Evolutionary conservation across 1,140 invertebrate genomes (phyloP), one percentile per base, ranked within the genome.

Genomic region (Portunus trituberculatus): DNA sequence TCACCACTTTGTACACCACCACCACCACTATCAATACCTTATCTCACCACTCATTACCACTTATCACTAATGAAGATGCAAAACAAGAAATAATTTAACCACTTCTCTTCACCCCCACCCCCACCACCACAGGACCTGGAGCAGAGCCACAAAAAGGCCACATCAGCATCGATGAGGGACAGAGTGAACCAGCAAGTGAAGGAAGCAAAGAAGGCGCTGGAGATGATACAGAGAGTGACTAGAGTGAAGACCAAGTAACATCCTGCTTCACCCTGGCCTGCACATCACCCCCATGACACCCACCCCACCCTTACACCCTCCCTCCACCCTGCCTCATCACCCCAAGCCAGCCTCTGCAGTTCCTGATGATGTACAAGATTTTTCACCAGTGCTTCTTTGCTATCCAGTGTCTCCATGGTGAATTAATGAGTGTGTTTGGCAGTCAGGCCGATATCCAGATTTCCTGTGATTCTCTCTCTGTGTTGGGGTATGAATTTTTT

Each of bases 171-270:
- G 12, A 98, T 98, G 31, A 98, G 98, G 96, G 98, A 99, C 97
- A 97, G 98, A 52, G 97, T 99, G 4, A 97, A 98, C 96, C 97
- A 98, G 96, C 98, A 98, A 87, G 98, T 98, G 83, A 97, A 97
- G 76, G 98, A 98, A 93, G 98, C 98, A 82, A 97, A 97, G 97
- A 97, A 97, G 28, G 97, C 97, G 76, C 96, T 98, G 0, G 95
- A 97, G 31, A 96, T 96, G 6, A 97, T 98, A 32, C 90, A 90
- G 93, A 94, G 91, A 52, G 59, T 91, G 31, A 94, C 88, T 14
- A 7, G 76, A 1, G 39, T 83, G 14, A 82, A 91, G 88, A 8
- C 82, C 45, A 76, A 91, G 46, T 91, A 67, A 91, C 59, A 91
- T 0, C 29, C 29, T 31, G 29, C 76, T 12, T 31, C 76, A 25